A percentile compares a stretch with the other conserved stretches of the same genome.
These are phyloP conservation scores for Ranitomeya variabilis DNA, from an alignment of 2,113 vertebrate genomes.

Conservation along the genomic window DNA sequence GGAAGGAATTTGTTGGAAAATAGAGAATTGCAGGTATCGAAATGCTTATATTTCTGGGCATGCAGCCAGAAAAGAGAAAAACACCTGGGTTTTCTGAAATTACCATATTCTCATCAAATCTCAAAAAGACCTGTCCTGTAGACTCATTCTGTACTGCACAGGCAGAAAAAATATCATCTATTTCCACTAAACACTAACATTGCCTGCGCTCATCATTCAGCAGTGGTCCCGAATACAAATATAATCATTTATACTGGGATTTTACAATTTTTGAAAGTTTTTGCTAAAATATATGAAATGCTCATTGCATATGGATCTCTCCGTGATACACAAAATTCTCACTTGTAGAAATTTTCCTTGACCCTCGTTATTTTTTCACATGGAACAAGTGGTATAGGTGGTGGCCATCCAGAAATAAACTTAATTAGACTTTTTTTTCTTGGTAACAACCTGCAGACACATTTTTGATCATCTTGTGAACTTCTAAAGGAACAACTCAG, in stretches of 20 bases:
- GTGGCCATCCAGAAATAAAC: neutral
- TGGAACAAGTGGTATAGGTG: neutral
- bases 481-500: no score
- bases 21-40: constrained; percentile 60
- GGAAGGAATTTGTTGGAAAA: constrained; percentile 59
- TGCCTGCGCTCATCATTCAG: neutral
- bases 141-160: constrained; percentile 30
- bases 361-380: neutral
- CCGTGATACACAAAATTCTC: neutral
- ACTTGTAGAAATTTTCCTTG: neutral
- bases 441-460: neutral
- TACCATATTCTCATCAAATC: constrained; percentile 56
- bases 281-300: neutral
- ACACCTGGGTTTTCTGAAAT: constrained; percentile 58
- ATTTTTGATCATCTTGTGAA: neutral
- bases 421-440: neutral
- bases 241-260: neutral
- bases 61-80: constrained; percentile 52
- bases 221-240: constrained; percentile 14
- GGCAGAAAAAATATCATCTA: constrained; percentile 30
- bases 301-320: neutral
- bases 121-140: constrained; percentile 44
- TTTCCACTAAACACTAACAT: constrained; percentile 38
- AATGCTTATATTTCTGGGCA: constrained; percentile 59
- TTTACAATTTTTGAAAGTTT: neutral